Evolutionary conservation across 1,140 invertebrate genomes (phyloP).

Genomic region (Coelopa frigida): DNA sequence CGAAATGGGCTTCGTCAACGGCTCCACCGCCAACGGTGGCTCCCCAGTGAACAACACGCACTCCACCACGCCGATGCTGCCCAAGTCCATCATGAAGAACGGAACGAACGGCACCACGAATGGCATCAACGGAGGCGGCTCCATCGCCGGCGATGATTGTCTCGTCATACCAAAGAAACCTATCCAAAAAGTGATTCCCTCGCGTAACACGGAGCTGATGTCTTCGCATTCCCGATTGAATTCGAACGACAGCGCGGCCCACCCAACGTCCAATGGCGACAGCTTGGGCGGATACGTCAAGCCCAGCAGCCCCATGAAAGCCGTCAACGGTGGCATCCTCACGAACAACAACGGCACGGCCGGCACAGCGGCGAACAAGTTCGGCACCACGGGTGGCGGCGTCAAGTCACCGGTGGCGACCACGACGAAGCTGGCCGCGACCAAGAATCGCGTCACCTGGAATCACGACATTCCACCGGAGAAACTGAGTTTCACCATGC

Average conservation of each 20-base stretch:
- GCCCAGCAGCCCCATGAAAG: slow-evolving; percentile 63
- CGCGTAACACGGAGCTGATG: slow-evolving; percentile 42
- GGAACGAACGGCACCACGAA: slow-evolving; percentile 15
- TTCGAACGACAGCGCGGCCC: slow-evolving; percentile 1
- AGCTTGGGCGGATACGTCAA: slow-evolving; percentile 60
- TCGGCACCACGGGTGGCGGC: slow-evolving; percentile 35
- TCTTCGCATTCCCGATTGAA: slow-evolving; percentile 15
- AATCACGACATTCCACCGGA: slow-evolving; percentile 61
- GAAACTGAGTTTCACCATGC: slow-evolving; percentile 85
- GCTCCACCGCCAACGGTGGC: slow-evolving; percentile 15
- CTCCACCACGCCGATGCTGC: slow-evolving; percentile 20
- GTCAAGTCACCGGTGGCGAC: slow-evolving; percentile 22
- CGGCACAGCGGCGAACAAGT: slow-evolving; percentile 13
- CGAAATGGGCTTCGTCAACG: neutral
- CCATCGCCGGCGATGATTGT: slow-evolving; percentile 37
- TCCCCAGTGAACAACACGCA: slow-evolving; percentile 11
- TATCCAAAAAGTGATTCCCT: slow-evolving; percentile 53
- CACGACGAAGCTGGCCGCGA: slow-evolving; percentile 16
- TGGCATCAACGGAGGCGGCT: slow-evolving; percentile 16
- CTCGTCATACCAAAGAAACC: slow-evolving; percentile 49
- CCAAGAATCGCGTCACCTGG: slow-evolving; percentile 51
- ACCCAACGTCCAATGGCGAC: slow-evolving; percentile 15
- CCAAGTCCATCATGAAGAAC: slow-evolving; percentile 42
- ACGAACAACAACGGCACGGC: slow-evolving; percentile 13
- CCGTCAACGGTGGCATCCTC: slow-evolving; percentile 23